Evolutionary conservation across 2,888 invertebrate species (phyloP).

Genomic region (Sarcophaga subvicina): DNA sequence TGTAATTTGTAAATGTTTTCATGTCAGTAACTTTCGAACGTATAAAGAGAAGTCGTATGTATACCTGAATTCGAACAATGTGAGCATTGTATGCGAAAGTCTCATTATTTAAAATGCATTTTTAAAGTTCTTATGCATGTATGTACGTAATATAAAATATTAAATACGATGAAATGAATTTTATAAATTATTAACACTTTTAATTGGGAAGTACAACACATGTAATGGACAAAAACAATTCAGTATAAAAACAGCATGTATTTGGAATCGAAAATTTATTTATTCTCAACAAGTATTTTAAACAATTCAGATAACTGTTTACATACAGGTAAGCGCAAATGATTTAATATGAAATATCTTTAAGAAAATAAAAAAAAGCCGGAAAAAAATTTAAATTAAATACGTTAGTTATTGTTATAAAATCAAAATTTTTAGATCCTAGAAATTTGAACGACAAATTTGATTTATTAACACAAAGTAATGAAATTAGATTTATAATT

Average conservation of each 20-base stretch:
- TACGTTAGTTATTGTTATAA: no score
- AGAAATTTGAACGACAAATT: no score
- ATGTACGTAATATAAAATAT: slow-evolving; percentile 7
- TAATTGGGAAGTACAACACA: slow-evolving; percentile 4
- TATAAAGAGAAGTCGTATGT: no score
- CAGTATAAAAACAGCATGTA: neutral
- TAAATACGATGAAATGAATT: neutral
- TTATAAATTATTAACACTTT: neutral
- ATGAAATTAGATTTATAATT: no score
- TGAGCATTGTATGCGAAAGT: no score
- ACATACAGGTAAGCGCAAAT: neutral
- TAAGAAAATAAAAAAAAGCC: no score
- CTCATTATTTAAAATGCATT: no score
- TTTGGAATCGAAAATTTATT: neutral
- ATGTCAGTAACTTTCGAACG: no score
- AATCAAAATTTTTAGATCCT: no score
- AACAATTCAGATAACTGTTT: neutral
- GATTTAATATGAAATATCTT: neutral
- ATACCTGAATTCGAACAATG: no score
- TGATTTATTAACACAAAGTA: no score
- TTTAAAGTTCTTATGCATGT: neutral
- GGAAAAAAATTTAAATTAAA: neutral
- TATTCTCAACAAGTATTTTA: neutral
- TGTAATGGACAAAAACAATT: neutral
- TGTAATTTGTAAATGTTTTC: no score